Conservation (phyloP, 2,888 invertebrate genomes). For the Acanthosepion esculentum region DNA sequence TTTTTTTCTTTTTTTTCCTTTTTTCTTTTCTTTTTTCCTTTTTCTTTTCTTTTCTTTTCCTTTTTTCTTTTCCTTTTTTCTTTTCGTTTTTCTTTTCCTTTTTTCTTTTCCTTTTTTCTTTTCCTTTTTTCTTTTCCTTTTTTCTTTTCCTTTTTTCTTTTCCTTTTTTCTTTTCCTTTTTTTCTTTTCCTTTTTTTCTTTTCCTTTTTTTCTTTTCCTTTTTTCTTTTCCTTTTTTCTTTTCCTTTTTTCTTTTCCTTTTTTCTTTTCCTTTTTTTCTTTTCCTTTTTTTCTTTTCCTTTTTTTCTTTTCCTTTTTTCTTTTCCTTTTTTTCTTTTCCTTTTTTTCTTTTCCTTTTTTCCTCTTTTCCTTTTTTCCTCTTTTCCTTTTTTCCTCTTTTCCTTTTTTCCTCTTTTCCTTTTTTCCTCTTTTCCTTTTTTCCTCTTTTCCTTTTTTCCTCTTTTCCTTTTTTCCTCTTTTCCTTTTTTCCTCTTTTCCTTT, state of each 20-base stretch:
- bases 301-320: no score
- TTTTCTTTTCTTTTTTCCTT: accelerated
- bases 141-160: no score
- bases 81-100: neutral
- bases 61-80: neutral
- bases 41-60: neutral
- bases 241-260: neutral
- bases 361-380: neutral
- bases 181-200: no score
- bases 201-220: neutral
- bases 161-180: no score
- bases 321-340: neutral
- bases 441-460: neutral
- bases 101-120: no score
- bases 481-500: neutral
- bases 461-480: neutral
- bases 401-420: neutral
- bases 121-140: no score
- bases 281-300: no score
- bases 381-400: neutral
- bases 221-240: neutral
- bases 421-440: neutral
- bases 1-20: no score
- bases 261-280: neutral
- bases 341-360: neutral